Conservation (phyloP, 2,888 invertebrate genomes). For the Escarpia spicata region DNA sequence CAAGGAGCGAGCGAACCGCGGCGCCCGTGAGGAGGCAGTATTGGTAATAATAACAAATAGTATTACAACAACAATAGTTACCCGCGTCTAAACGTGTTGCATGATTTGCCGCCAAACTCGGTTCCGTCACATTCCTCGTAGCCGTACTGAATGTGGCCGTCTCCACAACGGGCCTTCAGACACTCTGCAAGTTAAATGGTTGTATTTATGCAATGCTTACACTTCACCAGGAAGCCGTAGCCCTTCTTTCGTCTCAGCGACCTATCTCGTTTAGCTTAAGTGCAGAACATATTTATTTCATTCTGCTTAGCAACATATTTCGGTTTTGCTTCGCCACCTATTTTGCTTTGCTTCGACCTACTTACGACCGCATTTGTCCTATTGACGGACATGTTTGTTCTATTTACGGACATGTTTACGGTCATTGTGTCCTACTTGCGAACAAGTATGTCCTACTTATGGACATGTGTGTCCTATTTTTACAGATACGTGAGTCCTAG, state of each 20-base stretch:
- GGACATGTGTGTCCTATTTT: background rate
- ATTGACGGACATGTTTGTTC: too few species aligned
- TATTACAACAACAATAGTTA: constrained; percentile 26
- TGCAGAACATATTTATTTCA: too few species aligned
- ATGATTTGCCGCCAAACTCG: constrained; percentile 40
- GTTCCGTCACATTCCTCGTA: constrained; percentile 43
- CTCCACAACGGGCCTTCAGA: constrained; percentile 39
- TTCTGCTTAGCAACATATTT: too few species aligned
- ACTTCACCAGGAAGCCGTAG: background rate
- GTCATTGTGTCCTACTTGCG: background rate
- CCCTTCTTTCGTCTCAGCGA: too few species aligned
- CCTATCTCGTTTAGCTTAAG: too few species aligned
- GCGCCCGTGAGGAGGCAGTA: too few species aligned
- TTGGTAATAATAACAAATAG: too few species aligned
- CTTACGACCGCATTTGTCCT: too few species aligned
- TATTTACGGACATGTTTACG: background rate
- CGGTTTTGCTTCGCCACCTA: too few species aligned
- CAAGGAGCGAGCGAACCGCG: too few species aligned
- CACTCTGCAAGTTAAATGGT: constrained; percentile 35
- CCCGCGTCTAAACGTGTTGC: constrained; percentile 37
- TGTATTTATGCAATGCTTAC: background rate
- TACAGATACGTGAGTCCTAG: background rate
- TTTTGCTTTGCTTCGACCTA: too few species aligned
- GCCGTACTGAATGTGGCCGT: constrained; percentile 33
- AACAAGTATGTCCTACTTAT: background rate